These are phyloP conservation scores for Campopleginae sp. DNA, from an alignment of 2,888 invertebrate genomes.

Conservation along the genomic window DNA sequence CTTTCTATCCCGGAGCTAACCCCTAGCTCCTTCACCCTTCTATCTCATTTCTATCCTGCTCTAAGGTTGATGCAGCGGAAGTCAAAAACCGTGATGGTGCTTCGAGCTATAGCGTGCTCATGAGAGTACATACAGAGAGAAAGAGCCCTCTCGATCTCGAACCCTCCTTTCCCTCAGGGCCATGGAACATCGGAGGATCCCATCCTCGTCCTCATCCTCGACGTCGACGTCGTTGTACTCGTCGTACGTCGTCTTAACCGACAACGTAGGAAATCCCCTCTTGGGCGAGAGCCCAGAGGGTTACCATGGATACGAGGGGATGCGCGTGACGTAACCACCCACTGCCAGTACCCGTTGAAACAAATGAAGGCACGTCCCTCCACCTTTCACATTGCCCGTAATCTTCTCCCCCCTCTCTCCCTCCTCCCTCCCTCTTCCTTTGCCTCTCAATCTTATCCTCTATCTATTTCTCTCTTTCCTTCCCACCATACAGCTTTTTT, in stretches of 20 bases:
- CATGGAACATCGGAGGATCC: conserved; percentile 55
- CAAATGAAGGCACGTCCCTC: conserved; percentile 83
- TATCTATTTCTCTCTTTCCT: conserved; percentile 39
- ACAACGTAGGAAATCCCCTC: conserved; percentile 83
- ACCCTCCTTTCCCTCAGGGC: conserved; percentile 48
- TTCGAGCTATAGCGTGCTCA: conserved; percentile 48
- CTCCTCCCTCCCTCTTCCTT: conserved; percentile 2
- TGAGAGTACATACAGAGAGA: conserved; percentile 40
- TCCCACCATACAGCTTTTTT: conserved; percentile 62
- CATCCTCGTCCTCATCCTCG: conserved; percentile 70
- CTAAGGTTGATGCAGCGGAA: conserved; percentile 56
- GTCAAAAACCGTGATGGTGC: conserved; percentile 65
- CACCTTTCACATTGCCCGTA: conserved; percentile 64
- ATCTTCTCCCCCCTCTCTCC: conserved; percentile 11
- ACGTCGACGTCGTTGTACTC: conserved; percentile 72
- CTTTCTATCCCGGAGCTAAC: conserved; percentile 40
- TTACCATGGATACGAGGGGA: conserved; percentile 82
- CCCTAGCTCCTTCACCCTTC: conserved; percentile 34
- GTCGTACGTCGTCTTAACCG: conserved; percentile 78
- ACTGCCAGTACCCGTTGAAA: conserved; percentile 82
- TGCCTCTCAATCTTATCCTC: background rate
- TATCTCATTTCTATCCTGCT: conserved; percentile 53
- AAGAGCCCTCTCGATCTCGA: conserved; percentile 52
- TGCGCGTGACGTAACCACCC: conserved; percentile 84
- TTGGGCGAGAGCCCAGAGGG: conserved; percentile 82